phyloP scores from a whole-genome alignment of 2,113 vertebrate genomes.

The Dicaeum eximium region DNA sequence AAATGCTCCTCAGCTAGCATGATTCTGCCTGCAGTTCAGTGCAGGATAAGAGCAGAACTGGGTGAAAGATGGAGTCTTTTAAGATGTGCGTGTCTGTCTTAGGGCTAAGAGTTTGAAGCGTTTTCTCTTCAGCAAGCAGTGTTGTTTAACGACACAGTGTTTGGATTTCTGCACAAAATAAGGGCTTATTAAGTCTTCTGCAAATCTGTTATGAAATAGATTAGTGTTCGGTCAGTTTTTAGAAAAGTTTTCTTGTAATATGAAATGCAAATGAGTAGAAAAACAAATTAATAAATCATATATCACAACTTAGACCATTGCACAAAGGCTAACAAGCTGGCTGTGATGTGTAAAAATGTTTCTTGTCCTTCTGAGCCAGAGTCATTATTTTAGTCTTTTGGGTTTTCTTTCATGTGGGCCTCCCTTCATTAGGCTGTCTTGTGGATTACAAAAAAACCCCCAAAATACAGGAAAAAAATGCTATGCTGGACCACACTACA shows the following conservation, averaged over 20 bases:
- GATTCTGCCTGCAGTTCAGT: background rate
- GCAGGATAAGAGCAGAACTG: background rate
- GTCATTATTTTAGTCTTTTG: constrained; percentile 27
- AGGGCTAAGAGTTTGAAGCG: background rate
- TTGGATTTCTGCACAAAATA: background rate
- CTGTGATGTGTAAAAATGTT: constrained; percentile 11
- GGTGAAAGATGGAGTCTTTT: background rate
- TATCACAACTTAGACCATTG: background rate
- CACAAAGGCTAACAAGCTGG: background rate
- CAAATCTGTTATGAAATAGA: background rate
- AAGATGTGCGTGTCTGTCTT: background rate
- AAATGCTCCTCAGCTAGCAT: background rate
- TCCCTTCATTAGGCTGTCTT: constrained; percentile 32
- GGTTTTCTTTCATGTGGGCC: constrained; percentile 55
- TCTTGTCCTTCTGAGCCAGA: constrained; percentile 29
- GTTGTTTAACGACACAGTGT: background rate
- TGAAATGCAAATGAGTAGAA: background rate
- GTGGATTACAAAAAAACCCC: background rate
- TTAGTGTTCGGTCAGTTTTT: background rate
- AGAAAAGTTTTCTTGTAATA: background rate
- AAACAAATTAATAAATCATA: background rate
- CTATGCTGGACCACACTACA: background rate
- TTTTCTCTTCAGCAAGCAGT: background rate
- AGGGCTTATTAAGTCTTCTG: background rate
- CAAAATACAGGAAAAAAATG: constrained; percentile 12